Evolutionary conservation across 2,888 invertebrate genomes (phyloP).

Genomic region (Laothoe populi): DNA sequence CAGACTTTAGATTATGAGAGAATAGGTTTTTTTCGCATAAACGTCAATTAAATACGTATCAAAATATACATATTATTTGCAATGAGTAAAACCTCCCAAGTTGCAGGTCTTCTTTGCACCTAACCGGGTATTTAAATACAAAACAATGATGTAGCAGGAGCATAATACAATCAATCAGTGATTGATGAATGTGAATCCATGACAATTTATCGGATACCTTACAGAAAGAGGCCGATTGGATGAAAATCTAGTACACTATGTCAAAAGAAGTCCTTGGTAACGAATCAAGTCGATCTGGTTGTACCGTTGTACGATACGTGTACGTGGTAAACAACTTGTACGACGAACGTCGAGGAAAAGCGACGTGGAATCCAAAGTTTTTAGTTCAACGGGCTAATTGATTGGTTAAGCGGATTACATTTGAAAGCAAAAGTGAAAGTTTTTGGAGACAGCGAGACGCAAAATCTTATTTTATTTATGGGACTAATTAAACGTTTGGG

Average conservation of each 20-base stretch:
- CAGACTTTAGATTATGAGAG: too few relatives aligned
- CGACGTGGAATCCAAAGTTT: conserved; percentile 25
- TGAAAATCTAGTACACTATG: conserved; percentile 23
- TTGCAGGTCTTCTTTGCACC: too few relatives aligned
- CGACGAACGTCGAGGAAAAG: conserved; percentile 10
- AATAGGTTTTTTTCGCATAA: too few relatives aligned
- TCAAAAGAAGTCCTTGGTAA: conserved; percentile 36
- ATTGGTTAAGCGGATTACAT: conserved; percentile 32
- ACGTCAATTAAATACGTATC: too few relatives aligned
- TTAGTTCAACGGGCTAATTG: conserved; percentile 27
- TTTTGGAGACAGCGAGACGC: conserved; percentile 25
- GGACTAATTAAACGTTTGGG: conserved; percentile 15
- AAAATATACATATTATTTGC: too few relatives aligned
- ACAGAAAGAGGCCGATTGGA: neutral
- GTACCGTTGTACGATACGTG: conserved; percentile 29
- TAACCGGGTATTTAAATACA: too few relatives aligned
- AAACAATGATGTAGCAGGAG: too few relatives aligned
- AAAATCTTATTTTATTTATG: conserved; percentile 24
- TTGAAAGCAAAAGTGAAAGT: conserved; percentile 43
- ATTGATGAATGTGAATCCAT: neutral
- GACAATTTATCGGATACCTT: neutral
- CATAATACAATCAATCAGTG: too few relatives aligned
- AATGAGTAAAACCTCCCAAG: too few relatives aligned
- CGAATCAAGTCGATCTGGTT: conserved; percentile 31
- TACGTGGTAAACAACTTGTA: conserved; percentile 10